phyloP scores from a whole-genome alignment of 2,888 invertebrate species.

The Microctonus hyperodae region DNA sequence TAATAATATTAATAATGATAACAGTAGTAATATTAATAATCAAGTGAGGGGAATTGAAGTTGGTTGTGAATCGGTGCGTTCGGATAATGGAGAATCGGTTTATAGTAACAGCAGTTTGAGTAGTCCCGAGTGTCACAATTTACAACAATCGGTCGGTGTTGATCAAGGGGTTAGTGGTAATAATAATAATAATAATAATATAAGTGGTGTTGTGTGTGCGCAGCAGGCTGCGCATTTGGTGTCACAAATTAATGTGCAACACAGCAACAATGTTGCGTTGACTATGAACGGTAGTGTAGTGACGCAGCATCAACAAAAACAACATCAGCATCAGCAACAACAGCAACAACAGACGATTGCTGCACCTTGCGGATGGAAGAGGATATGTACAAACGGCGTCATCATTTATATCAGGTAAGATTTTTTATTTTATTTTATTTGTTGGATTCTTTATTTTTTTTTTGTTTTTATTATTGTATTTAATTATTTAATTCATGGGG shows the following conservation, averaged over 20 bases:
- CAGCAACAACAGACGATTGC: conserved; percentile 60
- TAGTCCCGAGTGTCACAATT: conserved; percentile 61
- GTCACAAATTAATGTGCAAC: conserved; percentile 40
- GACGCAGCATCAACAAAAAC: conserved; percentile 40
- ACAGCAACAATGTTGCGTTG: conserved; percentile 40
- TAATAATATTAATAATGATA: conserved; percentile 23
- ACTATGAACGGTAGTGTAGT: conserved; percentile 38
- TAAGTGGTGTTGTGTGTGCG: conserved; percentile 62
- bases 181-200: conserved; percentile 58
- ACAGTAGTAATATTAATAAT: conserved; percentile 32
- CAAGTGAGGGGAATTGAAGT: conserved; percentile 48
- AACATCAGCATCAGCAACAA: conserved; percentile 47
- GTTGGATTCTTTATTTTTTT: no score
- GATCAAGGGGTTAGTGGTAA: conserved; percentile 46
- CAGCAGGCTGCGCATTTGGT: conserved; percentile 57
- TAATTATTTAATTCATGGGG: background rate
- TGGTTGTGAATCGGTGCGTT: conserved; percentile 68
- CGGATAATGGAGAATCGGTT: conserved; percentile 69
- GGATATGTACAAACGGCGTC: conserved; percentile 74
- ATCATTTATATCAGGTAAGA: conserved; percentile 81
- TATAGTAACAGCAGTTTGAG: conserved; percentile 63
- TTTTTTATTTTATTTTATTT: no score
- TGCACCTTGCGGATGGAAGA: conserved; percentile 82
- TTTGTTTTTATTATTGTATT: no score
- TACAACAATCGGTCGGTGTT: conserved; percentile 18